Conservation (phyloP, 2,888 invertebrate species). For the Creontiades dilutus region DNA sequence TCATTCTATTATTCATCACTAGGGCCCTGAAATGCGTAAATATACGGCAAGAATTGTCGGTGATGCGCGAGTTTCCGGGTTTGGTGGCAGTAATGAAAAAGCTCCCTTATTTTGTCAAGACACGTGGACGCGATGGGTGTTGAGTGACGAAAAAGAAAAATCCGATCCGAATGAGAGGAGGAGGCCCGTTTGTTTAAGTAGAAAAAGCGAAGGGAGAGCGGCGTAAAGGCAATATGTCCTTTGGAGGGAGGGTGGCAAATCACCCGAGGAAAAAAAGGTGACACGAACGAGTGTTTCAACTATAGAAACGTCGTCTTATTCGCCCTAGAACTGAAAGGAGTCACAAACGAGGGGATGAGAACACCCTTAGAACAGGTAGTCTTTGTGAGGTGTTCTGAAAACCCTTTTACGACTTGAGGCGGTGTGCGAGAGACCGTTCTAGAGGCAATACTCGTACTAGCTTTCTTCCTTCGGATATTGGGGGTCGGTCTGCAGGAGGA, state of each 20-base stretch:
- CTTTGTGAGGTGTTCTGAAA: neutral
- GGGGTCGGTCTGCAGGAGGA: neutral
- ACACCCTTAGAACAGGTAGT: neutral
- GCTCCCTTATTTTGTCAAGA: neutral
- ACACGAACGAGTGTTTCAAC: no score
- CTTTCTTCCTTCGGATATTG: constrained; percentile 6
- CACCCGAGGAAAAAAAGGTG: no score
- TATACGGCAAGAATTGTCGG: neutral
- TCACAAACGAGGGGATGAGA: neutral
- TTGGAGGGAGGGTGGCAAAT: neutral
- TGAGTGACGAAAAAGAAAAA: neutral
- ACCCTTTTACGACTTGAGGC: neutral
- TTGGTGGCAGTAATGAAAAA: constrained; percentile 15
- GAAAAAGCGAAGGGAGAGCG: neutral
- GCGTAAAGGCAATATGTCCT: neutral
- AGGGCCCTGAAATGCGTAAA: no score
- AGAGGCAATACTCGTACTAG: no score
- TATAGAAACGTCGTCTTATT: no score
- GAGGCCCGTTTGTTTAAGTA: neutral
- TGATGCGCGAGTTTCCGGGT: neutral
- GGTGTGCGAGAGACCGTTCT: neutral
- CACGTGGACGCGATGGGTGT: neutral
- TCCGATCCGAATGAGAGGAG: neutral
- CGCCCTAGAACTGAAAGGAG: neutral
- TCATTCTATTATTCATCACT: no score